Base-by-base conservation (phyloP, 2,797 vertebrate genomes). In the Parauchenoglanis ngamensis region DNA sequence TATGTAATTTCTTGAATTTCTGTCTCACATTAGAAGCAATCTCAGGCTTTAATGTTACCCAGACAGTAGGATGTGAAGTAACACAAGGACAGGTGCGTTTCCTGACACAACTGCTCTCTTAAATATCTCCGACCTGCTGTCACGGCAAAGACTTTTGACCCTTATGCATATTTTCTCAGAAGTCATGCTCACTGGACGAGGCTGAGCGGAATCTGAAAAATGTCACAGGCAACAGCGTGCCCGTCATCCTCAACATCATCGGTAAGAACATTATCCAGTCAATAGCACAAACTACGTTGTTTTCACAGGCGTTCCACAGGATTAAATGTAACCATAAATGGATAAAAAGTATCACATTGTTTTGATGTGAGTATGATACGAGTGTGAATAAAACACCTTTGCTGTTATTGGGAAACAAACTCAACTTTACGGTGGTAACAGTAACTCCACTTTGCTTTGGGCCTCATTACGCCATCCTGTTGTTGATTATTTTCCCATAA, bases 221-320 rank as follows among this genome's bases (percentile, higher is more conserved):
- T 28, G 93, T 97, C 79, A 94, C 96, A 87, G 95, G 97, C 80
- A 85, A 94, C 92, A 97, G 96, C 23, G 88, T 98, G 87, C 96
- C 98, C 25, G 92, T 98, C 23, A 91, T 95, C 85, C 94, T 96
- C 40, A 96, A 96, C 90, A 95, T 96, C 87, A 95, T 96, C 3
- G 96, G 96, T 96, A 93, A 92, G 10, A 2, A 19, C 1, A 54
- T 78, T 11, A 17, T 2, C 46, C 7, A 25, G 35, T 40, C 35
- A 40, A 67, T 67, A 67, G 13, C 12, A 28, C 12, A 13, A 28
- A 6, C 63, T 59, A 7, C 2, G 17, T 21, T 57, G 56, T 57
- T 57, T 57, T 56, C 15, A 12, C 17, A 0, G 56, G 56, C 19
- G 1, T 28, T 28, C n/a, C n/a, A 65, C 12, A 15, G 6, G 25